Percentiles rank a stretch among this genome's conserved stretches.
Evolutionary conservation across 2,113 vertebrate genomes (phyloP).

Genomic region (Odocoileus hemionus): DNA sequence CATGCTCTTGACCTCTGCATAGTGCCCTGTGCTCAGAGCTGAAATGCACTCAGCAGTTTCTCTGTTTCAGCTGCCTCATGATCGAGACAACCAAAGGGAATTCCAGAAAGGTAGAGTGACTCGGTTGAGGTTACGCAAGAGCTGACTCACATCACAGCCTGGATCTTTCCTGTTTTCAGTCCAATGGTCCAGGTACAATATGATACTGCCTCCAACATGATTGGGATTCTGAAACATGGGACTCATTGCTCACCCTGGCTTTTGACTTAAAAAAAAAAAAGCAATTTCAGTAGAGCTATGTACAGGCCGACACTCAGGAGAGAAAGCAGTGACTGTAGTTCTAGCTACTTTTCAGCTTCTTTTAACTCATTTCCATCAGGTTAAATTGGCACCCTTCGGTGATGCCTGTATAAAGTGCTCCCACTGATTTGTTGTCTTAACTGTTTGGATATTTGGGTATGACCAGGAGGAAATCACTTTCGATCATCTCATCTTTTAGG

Average conservation of each 20-base stretch:
- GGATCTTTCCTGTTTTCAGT: neutral
- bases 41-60: neutral
- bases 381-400: neutral
- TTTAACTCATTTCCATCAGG: neutral
- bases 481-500: neutral
- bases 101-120: neutral
- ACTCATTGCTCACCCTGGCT: neutral
- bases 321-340: neutral
- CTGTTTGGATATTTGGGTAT: neutral
- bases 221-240: neutral
- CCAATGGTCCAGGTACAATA: neutral
- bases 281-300: neutral
- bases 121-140: neutral
- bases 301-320: neutral
- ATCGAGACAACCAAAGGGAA: neutral
- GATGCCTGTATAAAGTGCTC: neutral
- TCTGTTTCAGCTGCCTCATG: neutral
- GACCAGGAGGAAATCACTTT: neutral
- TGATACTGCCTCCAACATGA: neutral
- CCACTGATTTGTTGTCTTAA: neutral
- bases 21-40: neutral
- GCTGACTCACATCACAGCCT: neutral
- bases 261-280: neutral
- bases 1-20: neutral
- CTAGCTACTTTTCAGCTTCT: neutral